Base-by-base conservation (phyloP, 2,113 vertebrate genomes). In the Pachypanchax playfairii region DNA sequence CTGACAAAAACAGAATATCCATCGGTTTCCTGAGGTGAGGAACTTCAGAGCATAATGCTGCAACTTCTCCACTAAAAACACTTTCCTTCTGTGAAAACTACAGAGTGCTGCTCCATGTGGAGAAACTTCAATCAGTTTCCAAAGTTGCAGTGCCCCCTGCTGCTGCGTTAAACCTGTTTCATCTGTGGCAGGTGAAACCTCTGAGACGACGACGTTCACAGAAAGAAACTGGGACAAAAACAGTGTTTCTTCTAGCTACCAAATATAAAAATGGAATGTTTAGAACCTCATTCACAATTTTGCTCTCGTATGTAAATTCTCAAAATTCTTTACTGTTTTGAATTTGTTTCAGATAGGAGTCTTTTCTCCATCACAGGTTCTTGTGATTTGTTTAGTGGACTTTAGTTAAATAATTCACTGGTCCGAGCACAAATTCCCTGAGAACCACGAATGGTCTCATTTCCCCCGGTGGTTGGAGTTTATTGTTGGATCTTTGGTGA, bases 391-490 rank as follows among this genome's bases (percentile, higher is more conserved):
- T 28, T 14, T 11, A 38, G 21, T n/a, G 35, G 47, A 57, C 24
- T 65, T 20, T 41, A 9, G 53, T 51, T 22, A 24, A 21, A 56
- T n/a, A 56, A 55, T 70, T 64, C 42, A 52, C 14, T 13, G 54
- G 51, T 52, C 54, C 62, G 61, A 52, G 41, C 43, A 48, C 22
- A 18, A 52, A 58, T 60, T 79, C 61, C 44, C 77, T 31, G 57
- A 59, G 52, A 41, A 41, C 25, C 13, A 14, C 26, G 2, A 22
- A 31, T 14, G 39, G 53, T 41, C 79, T 94, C 86, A 94, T 83
- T 93, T 94, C 62, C 92, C 89, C 62, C 92, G 90, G 63, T 90
- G 91, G 80, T 93, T 93, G n/a, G 91, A 90, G 53, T 93, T 92
- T 46, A 38, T 39, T 35, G 35, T 20, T 50, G 35, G 47, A 47